These are phyloP conservation scores for Patella pellucida DNA, from an alignment of 2,888 invertebrate species.

Conservation along the genomic window DNA sequence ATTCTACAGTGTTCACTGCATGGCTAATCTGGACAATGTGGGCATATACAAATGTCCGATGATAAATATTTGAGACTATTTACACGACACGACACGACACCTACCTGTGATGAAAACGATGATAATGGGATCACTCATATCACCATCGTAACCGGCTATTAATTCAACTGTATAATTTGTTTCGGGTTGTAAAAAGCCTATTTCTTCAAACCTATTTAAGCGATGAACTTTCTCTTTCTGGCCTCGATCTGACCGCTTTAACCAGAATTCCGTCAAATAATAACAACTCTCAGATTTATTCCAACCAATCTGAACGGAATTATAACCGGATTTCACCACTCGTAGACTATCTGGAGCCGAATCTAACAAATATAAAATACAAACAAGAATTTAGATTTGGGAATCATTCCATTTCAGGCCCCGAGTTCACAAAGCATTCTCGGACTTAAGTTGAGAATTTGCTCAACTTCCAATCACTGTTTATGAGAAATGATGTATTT, in stretches of 20 bases:
- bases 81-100: too few relatives aligned
- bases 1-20: too few relatives aligned
- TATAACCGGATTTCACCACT: neutral
- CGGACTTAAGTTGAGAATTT: too few relatives aligned
- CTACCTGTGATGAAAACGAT: conserved; percentile 21
- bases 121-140: conserved; percentile 20
- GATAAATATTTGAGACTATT: too few relatives aligned
- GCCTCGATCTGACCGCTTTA: neutral
- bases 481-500: too few relatives aligned
- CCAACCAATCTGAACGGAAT: conserved; percentile 18
- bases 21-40: too few relatives aligned
- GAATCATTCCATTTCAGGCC: too few relatives aligned
- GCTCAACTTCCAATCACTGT: too few relatives aligned
- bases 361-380: neutral
- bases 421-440: too few relatives aligned
- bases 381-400: too few relatives aligned
- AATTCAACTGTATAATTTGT: conserved; percentile 19
- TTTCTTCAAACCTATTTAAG: neutral
- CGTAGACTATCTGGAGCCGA: conserved; percentile 1
- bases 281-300: conserved; percentile 15
- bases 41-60: too few relatives aligned
- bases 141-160: conserved; percentile 16
- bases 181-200: conserved; percentile 20
- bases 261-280: conserved; percentile 13
- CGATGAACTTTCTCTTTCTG: conserved; percentile 14